Base-by-base conservation (phyloP, 2,797 vertebrate species). In the Stomatorhinus walkeri region DNA sequence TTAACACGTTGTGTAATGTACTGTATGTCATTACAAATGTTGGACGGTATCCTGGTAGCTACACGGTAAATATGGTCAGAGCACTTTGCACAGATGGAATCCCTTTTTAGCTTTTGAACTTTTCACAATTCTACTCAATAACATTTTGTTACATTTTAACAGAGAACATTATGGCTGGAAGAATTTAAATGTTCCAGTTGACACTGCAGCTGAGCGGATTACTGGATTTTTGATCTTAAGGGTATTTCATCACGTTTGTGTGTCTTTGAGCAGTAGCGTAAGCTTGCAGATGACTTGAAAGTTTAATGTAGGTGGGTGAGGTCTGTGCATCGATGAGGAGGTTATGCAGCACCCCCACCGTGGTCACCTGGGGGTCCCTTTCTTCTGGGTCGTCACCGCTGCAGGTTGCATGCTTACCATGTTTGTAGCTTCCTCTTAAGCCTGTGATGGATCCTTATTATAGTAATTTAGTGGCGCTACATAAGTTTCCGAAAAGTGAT, bases 401-500 rank as follows among this genome's bases (percentile, higher is more conserved):
- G 68, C 36, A 5, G 46, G n/a, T 24, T 51, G 51, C 85, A n/a
- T 83, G 61, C 36, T 12, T 76, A 28, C 64, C 83, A 89, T 87
- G 43, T 61, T 85, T 88, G 87, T 61, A 89, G 87, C 79, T 14
- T 79, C 46, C 68, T 59, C 54, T 76, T 32, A 81, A 83, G 5
- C 46, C 28, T 89, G 89, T 88, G 85, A 40, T 36, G 22, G 22
- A 84, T 90, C 89, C 89, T 88, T 54, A 88, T 61, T 84, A 79
- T 68, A 59, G 54, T 64, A 79, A 88, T 88, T 87, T 90, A 24
- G 87, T 40, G 79, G 68, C 86, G 40, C 48, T 85, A 56, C 56
- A 84, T 43, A 48, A 8, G 36, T 85, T 48, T 43, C 16, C 0
- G 16, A 61, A 61, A 43, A 61, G 19, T 54, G 76, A 32, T 24